Conservation (phyloP, 1,140 invertebrate species). For the Danaus plexippus region DNA sequence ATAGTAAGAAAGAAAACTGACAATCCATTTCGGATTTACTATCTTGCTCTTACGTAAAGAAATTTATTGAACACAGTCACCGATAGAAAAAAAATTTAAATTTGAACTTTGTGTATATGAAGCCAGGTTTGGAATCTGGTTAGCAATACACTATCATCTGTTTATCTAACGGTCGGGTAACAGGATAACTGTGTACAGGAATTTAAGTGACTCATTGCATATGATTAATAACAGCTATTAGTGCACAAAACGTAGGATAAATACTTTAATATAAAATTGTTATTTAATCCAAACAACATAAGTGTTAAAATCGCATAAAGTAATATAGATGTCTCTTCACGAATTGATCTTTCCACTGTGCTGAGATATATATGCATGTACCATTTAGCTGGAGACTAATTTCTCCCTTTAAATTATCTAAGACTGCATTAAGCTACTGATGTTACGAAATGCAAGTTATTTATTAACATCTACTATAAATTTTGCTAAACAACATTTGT, state of each 20-base stretch:
- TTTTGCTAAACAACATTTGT: no score
- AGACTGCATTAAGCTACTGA: constrained; percentile 10
- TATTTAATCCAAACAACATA: not conserved
- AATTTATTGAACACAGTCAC: no score
- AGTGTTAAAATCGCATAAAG: constrained; percentile 7
- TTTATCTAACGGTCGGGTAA: constrained; percentile 26
- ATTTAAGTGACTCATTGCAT: constrained; percentile 32
- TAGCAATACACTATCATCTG: not conserved
- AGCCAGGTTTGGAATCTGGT: no score
- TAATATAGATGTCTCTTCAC: constrained; percentile 2
- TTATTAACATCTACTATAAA: no score
- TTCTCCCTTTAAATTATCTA: constrained; percentile 17
- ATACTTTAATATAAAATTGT: constrained; percentile 1
- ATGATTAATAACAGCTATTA: constrained; percentile 31
- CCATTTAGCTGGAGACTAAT: constrained; percentile 18
- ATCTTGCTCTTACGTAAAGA: no score
- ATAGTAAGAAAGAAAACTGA: no score
- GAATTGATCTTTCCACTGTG: constrained; percentile 6
- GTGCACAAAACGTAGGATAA: constrained; percentile 6
- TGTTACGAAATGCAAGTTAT: no score
- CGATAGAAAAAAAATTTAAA: no score
- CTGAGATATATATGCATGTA: constrained; percentile 8
- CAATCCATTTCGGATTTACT: no score
- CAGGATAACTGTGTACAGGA: constrained; percentile 23
- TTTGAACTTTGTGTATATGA: no score